Conservation (phyloP, 2,797 vertebrate species). For the Muscicapa comitata region DNA sequence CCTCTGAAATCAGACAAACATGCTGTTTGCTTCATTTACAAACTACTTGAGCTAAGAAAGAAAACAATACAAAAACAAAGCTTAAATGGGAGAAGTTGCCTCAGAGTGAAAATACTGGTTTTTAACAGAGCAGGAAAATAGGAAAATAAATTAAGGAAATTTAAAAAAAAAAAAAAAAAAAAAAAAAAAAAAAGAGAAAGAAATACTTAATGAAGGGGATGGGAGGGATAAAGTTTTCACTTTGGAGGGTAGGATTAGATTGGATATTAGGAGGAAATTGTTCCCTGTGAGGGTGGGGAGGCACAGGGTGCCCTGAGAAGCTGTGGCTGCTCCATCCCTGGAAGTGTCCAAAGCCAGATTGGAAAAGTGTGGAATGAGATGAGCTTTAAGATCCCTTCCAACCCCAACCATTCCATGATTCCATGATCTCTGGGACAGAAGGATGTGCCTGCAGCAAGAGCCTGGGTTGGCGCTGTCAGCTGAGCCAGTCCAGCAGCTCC, state of each 20-base stretch:
- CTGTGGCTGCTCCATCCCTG: background rate
- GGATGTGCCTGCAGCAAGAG: background rate
- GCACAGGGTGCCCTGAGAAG: background rate
- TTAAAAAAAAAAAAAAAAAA: too few relatives aligned
- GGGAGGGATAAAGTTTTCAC: background rate
- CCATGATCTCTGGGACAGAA: background rate
- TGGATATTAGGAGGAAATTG: background rate
- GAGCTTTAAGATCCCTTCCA: background rate
- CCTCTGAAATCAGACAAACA: background rate
- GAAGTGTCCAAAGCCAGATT: accelerated
- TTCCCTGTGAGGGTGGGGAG: background rate
- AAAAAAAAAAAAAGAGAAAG: accelerated
- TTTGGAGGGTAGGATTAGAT: background rate
- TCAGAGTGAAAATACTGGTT: background rate
- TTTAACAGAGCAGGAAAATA: background rate
- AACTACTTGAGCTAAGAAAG: background rate
- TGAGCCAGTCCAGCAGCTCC: background rate
- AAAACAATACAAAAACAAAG: background rate
- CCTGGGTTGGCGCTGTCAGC: background rate
- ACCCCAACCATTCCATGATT: background rate
- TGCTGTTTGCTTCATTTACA: background rate
- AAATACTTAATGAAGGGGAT: background rate
- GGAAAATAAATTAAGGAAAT: background rate
- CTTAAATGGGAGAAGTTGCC: background rate
- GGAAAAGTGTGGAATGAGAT: background rate